A percentile compares a stretch with the other conserved stretches of the same genome.
These are phyloP conservation scores for Aurelia sp. DNA, from an alignment of 30 jellyfish, hydroid and myxozoan genomes.

Conservation along the genomic window DNA sequence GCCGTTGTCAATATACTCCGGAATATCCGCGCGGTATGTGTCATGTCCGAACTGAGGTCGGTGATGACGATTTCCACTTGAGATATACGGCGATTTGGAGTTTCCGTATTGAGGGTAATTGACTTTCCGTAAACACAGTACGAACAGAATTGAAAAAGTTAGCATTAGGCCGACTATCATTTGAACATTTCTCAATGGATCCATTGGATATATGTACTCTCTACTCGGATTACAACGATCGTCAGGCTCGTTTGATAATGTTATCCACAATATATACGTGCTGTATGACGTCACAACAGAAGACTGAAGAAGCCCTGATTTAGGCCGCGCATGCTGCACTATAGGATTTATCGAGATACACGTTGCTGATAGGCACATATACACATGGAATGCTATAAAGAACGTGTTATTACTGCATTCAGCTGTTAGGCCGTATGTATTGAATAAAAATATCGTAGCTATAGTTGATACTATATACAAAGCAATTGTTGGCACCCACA, in stretches of 20 bases:
- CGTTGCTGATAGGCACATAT: constrained; percentile 96
- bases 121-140: constrained; percentile 69
- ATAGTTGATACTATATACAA: constrained; percentile 51
- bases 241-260: constrained; percentile 94
- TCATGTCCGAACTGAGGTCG: neutral
- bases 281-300: constrained; percentile 89
- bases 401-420: constrained; percentile 88
- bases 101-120: constrained; percentile 91
- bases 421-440: constrained; percentile 67
- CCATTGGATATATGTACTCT: constrained; percentile 81
- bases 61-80: constrained; percentile 8
- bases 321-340: constrained; percentile 90
- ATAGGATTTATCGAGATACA: constrained; percentile 89
- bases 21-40: neutral
- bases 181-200: constrained; percentile 77
- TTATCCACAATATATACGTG: constrained; percentile 83
- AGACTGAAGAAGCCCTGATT: constrained; percentile 91
- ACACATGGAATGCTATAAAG: constrained; percentile 85
- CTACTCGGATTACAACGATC: constrained; percentile 89
- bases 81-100: neutral
- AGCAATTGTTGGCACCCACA: constrained; percentile 87
- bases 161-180: constrained; percentile 68
- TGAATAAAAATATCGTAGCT: constrained; percentile 57
- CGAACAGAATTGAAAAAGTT: constrained; percentile 47
- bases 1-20: neutral